Conservation (phyloP, 2,113 vertebrate genomes). For the Agapornis roseicollis region DNA sequence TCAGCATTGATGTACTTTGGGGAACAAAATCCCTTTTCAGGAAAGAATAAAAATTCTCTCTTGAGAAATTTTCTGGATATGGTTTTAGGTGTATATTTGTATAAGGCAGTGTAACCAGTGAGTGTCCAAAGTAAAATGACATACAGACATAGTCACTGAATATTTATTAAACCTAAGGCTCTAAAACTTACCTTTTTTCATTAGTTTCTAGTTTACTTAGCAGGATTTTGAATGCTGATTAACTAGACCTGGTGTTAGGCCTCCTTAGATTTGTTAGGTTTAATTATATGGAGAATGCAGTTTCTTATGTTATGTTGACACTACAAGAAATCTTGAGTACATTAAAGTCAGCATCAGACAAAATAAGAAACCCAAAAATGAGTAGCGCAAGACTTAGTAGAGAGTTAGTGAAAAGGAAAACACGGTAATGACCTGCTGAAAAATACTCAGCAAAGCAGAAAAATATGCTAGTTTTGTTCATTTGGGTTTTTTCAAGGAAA, state of each 20-base stretch:
- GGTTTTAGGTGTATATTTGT: background rate
- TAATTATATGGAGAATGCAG: background rate
- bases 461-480: background rate
- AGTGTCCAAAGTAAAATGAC: background rate
- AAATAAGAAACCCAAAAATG: background rate
- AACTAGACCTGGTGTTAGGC: background rate
- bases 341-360: background rate
- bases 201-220: background rate
- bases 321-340: background rate
- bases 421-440: background rate
- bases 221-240: background rate
- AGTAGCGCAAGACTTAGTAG: background rate
- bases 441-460: background rate
- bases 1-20: background rate
- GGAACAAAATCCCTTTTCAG: background rate
- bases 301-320: conserved; percentile 2
- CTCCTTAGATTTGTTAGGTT: conserved; percentile 18
- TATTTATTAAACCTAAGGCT: background rate
- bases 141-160: background rate
- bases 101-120: background rate
- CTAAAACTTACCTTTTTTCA: background rate
- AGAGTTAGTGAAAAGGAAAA: background rate
- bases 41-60: background rate
- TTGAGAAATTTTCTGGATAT: background rate
- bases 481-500: background rate